Conservation (phyloP, 2,797 vertebrate genomes). For the Pygocentrus nattereri region DNA sequence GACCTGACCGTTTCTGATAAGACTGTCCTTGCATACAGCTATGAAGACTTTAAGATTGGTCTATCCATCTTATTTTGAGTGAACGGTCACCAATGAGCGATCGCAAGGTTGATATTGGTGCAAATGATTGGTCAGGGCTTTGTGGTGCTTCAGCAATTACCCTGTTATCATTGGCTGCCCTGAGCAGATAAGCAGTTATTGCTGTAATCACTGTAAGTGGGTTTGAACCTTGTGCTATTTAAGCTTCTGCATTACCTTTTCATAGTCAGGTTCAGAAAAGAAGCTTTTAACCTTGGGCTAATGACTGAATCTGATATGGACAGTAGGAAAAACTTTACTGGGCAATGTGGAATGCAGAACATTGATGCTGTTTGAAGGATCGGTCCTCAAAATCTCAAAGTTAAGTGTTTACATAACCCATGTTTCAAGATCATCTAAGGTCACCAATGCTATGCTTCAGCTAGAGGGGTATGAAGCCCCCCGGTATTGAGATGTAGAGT, state of each 20-base stretch:
- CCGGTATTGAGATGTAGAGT: too few relatives aligned
- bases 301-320: conserved; percentile 30
- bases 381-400: neutral
- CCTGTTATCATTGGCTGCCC: conserved; percentile 56
- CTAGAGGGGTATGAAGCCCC: too few relatives aligned
- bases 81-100: conserved; percentile 60
- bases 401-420: too few relatives aligned
- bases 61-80: conserved; percentile 56
- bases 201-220: conserved; percentile 53
- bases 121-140: conserved; percentile 65
- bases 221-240: conserved; percentile 39
- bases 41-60: conserved; percentile 31
- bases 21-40: conserved; percentile 43
- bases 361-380: neutral
- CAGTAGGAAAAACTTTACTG: neutral
- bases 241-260: conserved; percentile 37
- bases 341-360: neutral
- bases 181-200: conserved; percentile 51
- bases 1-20: conserved; percentile 44
- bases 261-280: conserved; percentile 20
- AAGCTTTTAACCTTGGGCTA: conserved; percentile 52
- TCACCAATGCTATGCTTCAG: too few relatives aligned
- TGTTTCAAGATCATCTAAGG: too few relatives aligned
- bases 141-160: conserved; percentile 63
- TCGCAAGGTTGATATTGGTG: conserved; percentile 59